Evolutionary conservation across 2,888 invertebrate species (phyloP), one percentile per base, ranked within the genome.

Genomic region (Diogma glabrata): DNA sequence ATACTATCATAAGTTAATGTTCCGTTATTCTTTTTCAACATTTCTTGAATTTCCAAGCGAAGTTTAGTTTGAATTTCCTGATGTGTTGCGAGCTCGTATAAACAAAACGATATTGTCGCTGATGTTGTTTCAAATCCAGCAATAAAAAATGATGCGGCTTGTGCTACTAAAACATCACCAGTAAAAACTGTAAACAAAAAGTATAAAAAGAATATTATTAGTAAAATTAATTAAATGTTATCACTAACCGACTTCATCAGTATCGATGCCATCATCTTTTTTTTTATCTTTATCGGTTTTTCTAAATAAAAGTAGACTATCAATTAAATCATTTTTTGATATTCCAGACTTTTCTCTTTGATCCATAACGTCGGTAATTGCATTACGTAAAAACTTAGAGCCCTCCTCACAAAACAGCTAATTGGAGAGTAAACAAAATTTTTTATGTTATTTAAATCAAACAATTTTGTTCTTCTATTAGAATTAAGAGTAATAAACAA

Each of bases 311-410:
- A 46, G 16, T 24, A 46, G 16, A 16, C 23, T 24, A 56, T 76
- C 75, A 38, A 77, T 67, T 1, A 77, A 64, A 59, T 77, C 76
- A 49, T 71, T 67, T 9, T 73, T 63, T 8, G 61, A 61, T 0
- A 56, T 49, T 4, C 68, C 71, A 4, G 63, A 64, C 10, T 64
- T 58, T 50, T 69, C 66, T 3, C 77, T 63, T 10, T 70, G 63
- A 0, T 59, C 49, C 43, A 76, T 69, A 0, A 71, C 69, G 3
- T 67, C 62, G 53, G 61, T 63, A 3, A 75, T 69, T 1, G 64
- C 61, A 0, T 53, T 54, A 1, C 69, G 61, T 6, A 77, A 50
- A 53, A 73, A 75, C 8, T 58, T 54, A 0, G 62, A 54, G 19
- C 61, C 61, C 9, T 66, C 60, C 5, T 55, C 23, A 0, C 62